Conservation (phyloP, 2,113 vertebrate genomes). For the Spheniscus mendiculus region DNA sequence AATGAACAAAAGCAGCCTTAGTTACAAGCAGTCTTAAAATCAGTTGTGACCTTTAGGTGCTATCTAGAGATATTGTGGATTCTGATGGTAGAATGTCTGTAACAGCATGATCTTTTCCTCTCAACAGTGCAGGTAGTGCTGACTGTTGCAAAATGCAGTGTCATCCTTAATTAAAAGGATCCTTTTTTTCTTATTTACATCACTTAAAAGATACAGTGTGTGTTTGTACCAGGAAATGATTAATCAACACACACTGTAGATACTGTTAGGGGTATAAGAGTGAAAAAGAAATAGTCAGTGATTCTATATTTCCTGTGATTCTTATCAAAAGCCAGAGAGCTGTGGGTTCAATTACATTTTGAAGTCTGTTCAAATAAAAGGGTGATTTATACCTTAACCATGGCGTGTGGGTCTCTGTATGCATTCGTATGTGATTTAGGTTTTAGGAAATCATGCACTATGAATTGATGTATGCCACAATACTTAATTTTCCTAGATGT, state of each 20-base stretch:
- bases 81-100: background rate
- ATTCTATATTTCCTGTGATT: background rate
- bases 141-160: background rate
- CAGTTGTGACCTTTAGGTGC: background rate
- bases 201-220: background rate
- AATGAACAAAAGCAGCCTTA: slow-evolving; percentile 24
- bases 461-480: background rate
- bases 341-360: background rate
- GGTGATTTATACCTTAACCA: background rate
- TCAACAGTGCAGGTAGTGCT: background rate
- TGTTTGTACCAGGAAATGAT: background rate
- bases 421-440: background rate
- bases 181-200: background rate
- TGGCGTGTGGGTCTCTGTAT: background rate
- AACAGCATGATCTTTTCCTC: background rate
- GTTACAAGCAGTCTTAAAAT: background rate
- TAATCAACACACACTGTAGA: background rate
- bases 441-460: background rate
- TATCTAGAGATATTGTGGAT: background rate
- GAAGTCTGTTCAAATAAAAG: background rate
- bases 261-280: background rate
- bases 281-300: background rate
- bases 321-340: background rate
- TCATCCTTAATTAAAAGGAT: background rate
- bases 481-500: background rate